A percentile compares a stretch with the other conserved stretches of the same genome.
Conservation (phyloP, 2,113 vertebrate species). For the Oryzias javanicus region DNA sequence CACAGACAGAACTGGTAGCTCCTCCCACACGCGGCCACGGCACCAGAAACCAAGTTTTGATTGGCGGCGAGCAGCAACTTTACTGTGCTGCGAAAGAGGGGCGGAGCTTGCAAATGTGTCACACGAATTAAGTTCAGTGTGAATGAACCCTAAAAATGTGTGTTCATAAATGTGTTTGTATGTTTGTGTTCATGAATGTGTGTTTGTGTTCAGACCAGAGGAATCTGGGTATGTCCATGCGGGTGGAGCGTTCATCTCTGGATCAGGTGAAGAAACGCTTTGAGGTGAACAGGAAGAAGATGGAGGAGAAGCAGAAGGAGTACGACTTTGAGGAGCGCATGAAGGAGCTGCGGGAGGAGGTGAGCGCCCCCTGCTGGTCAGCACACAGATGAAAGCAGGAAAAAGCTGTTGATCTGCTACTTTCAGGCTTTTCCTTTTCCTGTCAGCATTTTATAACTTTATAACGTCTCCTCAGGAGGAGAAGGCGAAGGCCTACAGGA, state of each 20-base stretch:
- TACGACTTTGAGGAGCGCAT: constrained; percentile 98
- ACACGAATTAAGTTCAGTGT: too few species aligned
- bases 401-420: too few species aligned
- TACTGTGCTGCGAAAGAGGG: too few species aligned
- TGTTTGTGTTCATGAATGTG: neutral
- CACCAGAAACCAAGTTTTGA: too few species aligned
- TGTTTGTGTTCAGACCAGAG: constrained; percentile 84
- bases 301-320: constrained; percentile 98
- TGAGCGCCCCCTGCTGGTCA: constrained; percentile 54
- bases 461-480: constrained; percentile 82
- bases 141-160: too few species aligned
- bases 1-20: too few species aligned
- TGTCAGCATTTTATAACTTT: neutral
- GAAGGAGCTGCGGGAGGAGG: constrained; percentile 97
- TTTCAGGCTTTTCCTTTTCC: too few species aligned
- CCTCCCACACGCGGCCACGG: too few species aligned
- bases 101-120: too few species aligned
- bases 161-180: neutral
- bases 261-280: constrained; percentile 98
- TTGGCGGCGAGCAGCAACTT: too few species aligned
- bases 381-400: neutral
- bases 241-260: constrained; percentile 93
- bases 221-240: constrained; percentile 98
- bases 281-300: constrained; percentile 96
- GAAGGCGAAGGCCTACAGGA: constrained; percentile 97